Percentiles rank a stretch among this genome's conserved stretches.
These are phyloP conservation scores for Ctenodactylus gundi DNA, from an alignment of 2,113 vertebrate genomes.

Conservation along the genomic window DNA sequence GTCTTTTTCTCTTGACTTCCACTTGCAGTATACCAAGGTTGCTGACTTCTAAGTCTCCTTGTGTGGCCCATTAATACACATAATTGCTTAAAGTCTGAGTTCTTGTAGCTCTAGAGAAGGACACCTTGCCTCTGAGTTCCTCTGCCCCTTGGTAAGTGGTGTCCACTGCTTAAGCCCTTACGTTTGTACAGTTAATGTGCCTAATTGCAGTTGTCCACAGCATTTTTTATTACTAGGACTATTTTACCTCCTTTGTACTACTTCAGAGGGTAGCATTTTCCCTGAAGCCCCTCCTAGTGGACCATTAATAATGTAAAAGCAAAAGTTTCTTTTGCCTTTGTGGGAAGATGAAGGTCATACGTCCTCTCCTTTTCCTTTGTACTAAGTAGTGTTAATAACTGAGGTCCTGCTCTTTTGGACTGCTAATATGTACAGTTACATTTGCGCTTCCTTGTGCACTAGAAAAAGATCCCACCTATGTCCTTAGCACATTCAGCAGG, in stretches of 20 bases:
- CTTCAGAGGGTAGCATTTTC: neutral
- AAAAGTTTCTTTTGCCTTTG: neutral
- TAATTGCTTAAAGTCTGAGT: neutral
- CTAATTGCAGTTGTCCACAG: slow-evolving; percentile 7
- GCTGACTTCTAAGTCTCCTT: neutral
- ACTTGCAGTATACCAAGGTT: neutral
- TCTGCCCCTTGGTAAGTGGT: neutral
- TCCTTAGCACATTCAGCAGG: neutral
- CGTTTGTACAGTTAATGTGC: neutral
- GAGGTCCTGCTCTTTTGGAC: neutral
- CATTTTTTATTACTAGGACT: neutral
- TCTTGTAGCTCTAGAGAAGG: neutral
- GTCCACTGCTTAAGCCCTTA: neutral
- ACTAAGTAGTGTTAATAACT: neutral
- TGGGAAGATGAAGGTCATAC: neutral
- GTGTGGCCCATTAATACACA: neutral
- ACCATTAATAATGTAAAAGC: neutral
- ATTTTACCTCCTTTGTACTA: neutral
- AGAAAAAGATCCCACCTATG: neutral
- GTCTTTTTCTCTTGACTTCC: neutral
- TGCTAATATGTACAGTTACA: neutral
- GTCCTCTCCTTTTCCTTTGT: neutral
- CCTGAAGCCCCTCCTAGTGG: neutral
- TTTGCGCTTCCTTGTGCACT: neutral
- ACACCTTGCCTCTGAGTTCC: neutral